Percentiles rank a stretch among this genome's conserved stretches.
These are phyloP conservation scores for Lota lota DNA, from an alignment of 2,113 vertebrate species.

Conservation along the genomic window DNA sequence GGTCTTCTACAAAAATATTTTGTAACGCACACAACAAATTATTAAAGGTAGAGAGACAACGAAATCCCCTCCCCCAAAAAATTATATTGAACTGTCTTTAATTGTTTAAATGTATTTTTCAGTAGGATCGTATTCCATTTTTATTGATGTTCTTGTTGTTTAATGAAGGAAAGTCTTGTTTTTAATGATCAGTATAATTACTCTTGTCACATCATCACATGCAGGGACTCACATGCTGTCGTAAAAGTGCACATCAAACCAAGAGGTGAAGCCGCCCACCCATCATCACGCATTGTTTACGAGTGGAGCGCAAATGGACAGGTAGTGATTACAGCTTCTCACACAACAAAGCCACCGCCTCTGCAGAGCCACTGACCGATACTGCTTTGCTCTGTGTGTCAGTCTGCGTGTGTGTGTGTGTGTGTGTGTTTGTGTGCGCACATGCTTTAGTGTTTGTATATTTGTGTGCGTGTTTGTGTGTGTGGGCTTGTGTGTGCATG, in stretches of 20 bases:
- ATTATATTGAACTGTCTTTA: no score
- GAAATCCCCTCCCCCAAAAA: no score
- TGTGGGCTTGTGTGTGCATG: not conserved
- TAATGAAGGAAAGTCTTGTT: no score
- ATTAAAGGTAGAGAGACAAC: no score
- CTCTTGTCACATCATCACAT: no score
- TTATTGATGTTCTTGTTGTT: no score
- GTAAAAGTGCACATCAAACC: slow-evolving; percentile 13
- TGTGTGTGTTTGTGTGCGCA: not conserved
- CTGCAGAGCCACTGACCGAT: slow-evolving; percentile 37
- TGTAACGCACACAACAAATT: no score
- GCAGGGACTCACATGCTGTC: not conserved
- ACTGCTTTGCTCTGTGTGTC: not conserved
- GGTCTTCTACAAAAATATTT: no score
- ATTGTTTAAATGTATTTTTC: no score
- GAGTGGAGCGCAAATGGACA: slow-evolving; percentile 47
- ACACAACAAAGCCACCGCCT: slow-evolving; percentile 51
- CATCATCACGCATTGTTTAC: slow-evolving; percentile 33
- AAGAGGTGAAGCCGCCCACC: no score
- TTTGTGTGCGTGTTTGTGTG: not conserved
- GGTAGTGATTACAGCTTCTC: slow-evolving; percentile 51
- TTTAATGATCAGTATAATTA: no score
- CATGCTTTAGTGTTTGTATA: not conserved
- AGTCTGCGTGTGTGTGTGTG: not conserved
- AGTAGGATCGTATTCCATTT: no score